Conservation (phyloP, 2,113 vertebrate genomes). For the Phalacrocorax aristotelis region DNA sequence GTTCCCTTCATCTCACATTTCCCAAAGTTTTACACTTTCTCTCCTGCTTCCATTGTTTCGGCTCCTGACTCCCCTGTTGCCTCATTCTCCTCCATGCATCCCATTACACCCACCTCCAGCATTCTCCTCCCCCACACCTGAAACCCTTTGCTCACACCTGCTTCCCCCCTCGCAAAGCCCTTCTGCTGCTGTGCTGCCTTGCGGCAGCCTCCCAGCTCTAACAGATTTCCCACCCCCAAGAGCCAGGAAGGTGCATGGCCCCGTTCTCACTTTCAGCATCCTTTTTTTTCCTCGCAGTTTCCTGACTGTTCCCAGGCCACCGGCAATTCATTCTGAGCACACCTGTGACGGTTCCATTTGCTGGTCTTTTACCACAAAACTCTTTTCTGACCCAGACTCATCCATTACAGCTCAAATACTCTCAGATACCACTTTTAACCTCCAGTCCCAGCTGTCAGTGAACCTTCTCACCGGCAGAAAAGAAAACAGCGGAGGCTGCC, state of each 20-base stretch:
- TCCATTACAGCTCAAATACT: background rate
- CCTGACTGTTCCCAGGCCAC: background rate
- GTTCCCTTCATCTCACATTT: background rate
- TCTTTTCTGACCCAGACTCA: background rate
- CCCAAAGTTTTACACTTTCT: background rate
- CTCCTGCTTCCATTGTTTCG: background rate
- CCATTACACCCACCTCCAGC: background rate
- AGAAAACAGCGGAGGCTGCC: too few species aligned
- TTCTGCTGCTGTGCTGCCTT: background rate
- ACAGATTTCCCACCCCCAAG: background rate
- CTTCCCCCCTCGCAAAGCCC: fast-evolving
- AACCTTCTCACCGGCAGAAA: background rate
- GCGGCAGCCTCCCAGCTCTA: background rate
- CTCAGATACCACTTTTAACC: background rate
- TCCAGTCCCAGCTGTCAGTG: background rate
- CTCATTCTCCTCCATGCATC: background rate
- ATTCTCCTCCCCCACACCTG: fast-evolving
- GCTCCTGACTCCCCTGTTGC: background rate
- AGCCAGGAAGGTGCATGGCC: background rate
- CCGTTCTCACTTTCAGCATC: background rate
- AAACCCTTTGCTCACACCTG: background rate
- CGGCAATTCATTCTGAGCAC: background rate
- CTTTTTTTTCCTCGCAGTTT: background rate
- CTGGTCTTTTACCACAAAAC: background rate
- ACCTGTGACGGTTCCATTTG: fast-evolving